phyloP scores from a whole-genome alignment of 2,113 vertebrate species.

The Calypte anna region DNA sequence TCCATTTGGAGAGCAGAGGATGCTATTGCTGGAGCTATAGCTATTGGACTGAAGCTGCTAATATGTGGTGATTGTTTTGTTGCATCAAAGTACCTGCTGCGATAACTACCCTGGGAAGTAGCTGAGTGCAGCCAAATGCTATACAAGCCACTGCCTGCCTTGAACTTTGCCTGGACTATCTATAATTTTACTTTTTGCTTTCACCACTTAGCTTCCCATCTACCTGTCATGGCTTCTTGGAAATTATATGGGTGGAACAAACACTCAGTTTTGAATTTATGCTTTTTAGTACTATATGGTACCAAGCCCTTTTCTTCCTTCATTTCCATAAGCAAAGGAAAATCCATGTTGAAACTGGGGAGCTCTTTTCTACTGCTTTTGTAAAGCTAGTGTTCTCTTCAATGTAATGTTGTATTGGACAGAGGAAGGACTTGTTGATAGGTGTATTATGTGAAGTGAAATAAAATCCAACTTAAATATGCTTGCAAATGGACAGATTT shows the following conservation, averaged over 20 bases:
- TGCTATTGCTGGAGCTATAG: not conserved
- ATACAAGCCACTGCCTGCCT: not conserved
- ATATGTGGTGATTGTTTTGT: not conserved
- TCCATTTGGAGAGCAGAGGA: not conserved
- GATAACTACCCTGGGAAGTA: not conserved
- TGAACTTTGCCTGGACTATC: not conserved
- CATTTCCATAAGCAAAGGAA: conserved; percentile 33
- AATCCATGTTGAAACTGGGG: conserved; percentile 34
- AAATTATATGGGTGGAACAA: not conserved
- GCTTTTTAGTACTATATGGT: not conserved
- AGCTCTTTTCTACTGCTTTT: conserved; percentile 23
- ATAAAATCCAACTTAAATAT: not conserved
- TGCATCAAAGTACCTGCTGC: not conserved
- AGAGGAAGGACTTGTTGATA: conserved; percentile 8
- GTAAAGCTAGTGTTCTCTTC: not conserved
- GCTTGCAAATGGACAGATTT: not conserved
- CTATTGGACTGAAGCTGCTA: not conserved
- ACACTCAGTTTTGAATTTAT: not conserved
- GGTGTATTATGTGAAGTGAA: not conserved
- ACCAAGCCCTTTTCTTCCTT: not conserved
- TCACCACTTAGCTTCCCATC: conserved; percentile 3
- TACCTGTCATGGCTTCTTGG: not conserved
- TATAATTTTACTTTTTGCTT: conserved; percentile 20
- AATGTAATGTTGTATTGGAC: not conserved
- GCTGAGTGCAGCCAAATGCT: not conserved